Conservation (phyloP, 2,888 invertebrate species). For the Anticlea derivata region DNA sequence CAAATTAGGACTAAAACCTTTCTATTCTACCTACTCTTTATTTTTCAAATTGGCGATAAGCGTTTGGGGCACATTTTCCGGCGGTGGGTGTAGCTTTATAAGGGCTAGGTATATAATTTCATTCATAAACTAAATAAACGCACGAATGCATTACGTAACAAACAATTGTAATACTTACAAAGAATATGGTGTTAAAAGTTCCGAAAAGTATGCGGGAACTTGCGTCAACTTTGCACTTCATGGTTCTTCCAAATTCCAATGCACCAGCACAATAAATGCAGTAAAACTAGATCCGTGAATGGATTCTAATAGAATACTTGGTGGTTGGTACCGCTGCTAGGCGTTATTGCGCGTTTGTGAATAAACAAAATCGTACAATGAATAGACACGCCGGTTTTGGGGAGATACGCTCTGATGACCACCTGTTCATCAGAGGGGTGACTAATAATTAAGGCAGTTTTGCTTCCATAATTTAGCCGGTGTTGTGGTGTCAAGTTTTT, state of each 20-base stretch:
- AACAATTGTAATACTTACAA: slow-evolving; percentile 73
- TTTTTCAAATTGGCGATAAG: too few species aligned
- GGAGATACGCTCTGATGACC: slow-evolving; percentile 82
- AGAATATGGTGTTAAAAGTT: slow-evolving; percentile 86
- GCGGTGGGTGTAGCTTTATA: too few species aligned
- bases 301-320: neutral
- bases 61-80: too few species aligned
- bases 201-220: slow-evolving; percentile 87
- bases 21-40: too few species aligned
- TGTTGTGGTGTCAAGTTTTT: slow-evolving; percentile 10
- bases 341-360: slow-evolving; percentile 60
- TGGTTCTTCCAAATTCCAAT: slow-evolving; percentile 32
- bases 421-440: slow-evolving; percentile 70
- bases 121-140: too few species aligned
- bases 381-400: slow-evolving; percentile 79
- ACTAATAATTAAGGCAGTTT: slow-evolving; percentile 82
- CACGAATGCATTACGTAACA: neutral
- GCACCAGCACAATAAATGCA: slow-evolving; percentile 1
- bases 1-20: too few species aligned
- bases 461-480: slow-evolving; percentile 43
- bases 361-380: slow-evolving; percentile 66
- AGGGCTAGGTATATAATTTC: too few species aligned
- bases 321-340: slow-evolving; percentile 41
- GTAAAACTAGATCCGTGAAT: neutral
- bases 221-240: slow-evolving; percentile 71